phyloP scores from a whole-genome alignment of 2,113 vertebrate species.

The Lethenteron reissneri region DNA sequence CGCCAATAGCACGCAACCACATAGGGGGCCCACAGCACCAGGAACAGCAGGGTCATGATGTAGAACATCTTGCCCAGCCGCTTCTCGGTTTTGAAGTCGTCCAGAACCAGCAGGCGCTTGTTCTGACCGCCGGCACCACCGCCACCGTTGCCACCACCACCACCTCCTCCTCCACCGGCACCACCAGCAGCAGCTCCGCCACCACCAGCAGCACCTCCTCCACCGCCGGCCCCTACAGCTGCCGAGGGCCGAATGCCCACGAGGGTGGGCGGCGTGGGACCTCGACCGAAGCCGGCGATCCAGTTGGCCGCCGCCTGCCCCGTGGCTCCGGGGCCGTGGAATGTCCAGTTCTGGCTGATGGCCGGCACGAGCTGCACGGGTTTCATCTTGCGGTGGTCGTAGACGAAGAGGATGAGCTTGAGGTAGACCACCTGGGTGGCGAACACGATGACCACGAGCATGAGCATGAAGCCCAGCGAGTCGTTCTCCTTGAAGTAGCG shows the following conservation, averaged over 20 bases:
- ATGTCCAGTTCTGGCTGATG: conserved; percentile 99
- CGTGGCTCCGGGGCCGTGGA: conserved; percentile 87
- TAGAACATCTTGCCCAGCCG: conserved; percentile 99
- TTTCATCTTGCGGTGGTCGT: conserved; percentile 98
- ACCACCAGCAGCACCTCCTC: conserved; percentile 65
- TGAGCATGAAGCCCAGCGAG: conserved; percentile 97
- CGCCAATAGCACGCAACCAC: conserved; percentile 97
- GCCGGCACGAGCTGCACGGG: conserved; percentile 98
- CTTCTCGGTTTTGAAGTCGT: conserved; percentile 99
- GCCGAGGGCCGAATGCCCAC: conserved; percentile 67
- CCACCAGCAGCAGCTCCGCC: conserved; percentile 50
- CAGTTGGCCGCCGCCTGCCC: conserved; percentile 97
- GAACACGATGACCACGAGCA: conserved; percentile 90
- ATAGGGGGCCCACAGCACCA: conserved; percentile 93
- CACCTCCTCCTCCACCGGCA: no score
- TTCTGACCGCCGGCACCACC: background rate
- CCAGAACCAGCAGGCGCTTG: conserved; percentile 53
- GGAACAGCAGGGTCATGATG: conserved; percentile 98
- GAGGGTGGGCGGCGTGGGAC: conserved; percentile 70
- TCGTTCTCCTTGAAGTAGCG: conserved; percentile 96
- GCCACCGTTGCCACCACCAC: conserved; percentile 28
- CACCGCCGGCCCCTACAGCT: conserved; percentile 30
- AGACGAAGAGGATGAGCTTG: conserved; percentile 99
- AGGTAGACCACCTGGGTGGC: conserved; percentile 99
- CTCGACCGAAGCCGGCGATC: conserved; percentile 90